phyloP scores from a whole-genome alignment of 2,888 invertebrate genomes.

The Oegoconia quadripuncta region DNA sequence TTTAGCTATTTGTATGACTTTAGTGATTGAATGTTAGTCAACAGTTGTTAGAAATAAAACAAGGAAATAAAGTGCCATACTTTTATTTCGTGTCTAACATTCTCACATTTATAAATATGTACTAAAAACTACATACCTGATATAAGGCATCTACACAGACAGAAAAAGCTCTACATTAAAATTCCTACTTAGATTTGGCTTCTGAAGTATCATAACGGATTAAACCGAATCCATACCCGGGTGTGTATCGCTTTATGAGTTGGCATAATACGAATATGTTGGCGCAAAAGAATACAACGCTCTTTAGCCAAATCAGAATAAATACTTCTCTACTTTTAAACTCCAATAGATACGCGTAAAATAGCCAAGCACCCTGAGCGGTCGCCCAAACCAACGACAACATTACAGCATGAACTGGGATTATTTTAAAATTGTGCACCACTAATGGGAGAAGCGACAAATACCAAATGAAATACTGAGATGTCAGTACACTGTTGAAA shows the following conservation, averaged over 20 bases:
- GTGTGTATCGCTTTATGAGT: constrained; percentile 66
- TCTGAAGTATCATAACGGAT: too few species aligned
- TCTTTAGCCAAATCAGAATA: constrained; percentile 89
- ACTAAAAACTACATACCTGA: too few species aligned
- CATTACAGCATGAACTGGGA: constrained; percentile 64
- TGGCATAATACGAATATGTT: constrained; percentile 86
- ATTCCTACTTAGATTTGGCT: too few species aligned
- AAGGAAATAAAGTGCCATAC: constrained; percentile 7
- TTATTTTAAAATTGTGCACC: constrained; percentile 83
- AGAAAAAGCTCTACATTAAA: too few species aligned
- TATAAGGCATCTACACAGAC: too few species aligned
- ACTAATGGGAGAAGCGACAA: constrained; percentile 92
- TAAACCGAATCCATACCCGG: constrained; percentile 52
- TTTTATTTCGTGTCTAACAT: constrained; percentile 25
- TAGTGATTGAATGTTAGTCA: constrained; percentile 37
- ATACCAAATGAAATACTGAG: constrained; percentile 99
- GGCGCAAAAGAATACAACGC: constrained; percentile 89
- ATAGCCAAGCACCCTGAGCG: constrained; percentile 92
- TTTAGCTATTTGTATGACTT: constrained; percentile 31
- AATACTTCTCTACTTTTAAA: constrained; percentile 92
- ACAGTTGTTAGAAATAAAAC: constrained; percentile 54
- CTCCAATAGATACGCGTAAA: constrained; percentile 94
- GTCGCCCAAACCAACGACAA: constrained; percentile 81
- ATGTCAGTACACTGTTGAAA: constrained; percentile 97
- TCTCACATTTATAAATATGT: constrained; percentile 22